These are phyloP conservation scores for Anagyrus pseudococci DNA, from an alignment of 2,888 invertebrate genomes.

Conservation along the genomic window DNA sequence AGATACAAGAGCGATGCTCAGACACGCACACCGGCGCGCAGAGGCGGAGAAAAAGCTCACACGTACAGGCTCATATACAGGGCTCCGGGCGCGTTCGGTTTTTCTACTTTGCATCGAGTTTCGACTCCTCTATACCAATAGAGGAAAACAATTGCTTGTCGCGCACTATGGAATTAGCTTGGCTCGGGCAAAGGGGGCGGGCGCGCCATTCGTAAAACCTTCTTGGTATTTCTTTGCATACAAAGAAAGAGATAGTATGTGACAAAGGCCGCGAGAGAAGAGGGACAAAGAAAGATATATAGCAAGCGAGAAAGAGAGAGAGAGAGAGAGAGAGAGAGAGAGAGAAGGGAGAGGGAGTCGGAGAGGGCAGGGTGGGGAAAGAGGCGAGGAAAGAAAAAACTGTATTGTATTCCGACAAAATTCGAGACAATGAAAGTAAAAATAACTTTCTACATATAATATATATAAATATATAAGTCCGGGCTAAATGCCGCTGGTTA, in stretches of 20 bases:
- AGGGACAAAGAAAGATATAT: slow-evolving; percentile 30
- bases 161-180: slow-evolving; percentile 42
- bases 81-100: too few relatives aligned
- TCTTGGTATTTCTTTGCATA: slow-evolving; percentile 38
- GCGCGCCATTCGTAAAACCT: slow-evolving; percentile 28
- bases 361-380: neutral
- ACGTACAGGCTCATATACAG: too few relatives aligned
- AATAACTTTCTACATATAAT: neutral
- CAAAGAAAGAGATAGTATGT: slow-evolving; percentile 37
- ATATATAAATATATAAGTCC: too few relatives aligned
- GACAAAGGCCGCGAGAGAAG: slow-evolving; percentile 25
- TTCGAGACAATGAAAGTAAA: slow-evolving; percentile 22
- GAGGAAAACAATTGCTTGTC: slow-evolving; percentile 41
- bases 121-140: too few relatives aligned
- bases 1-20: too few relatives aligned
- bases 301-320: too few relatives aligned
- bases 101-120: too few relatives aligned
- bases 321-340: too few relatives aligned
- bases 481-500: too few relatives aligned
- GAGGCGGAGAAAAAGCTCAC: too few relatives aligned
- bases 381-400: slow-evolving; percentile 10
- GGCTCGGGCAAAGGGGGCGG: slow-evolving; percentile 34
- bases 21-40: too few relatives aligned
- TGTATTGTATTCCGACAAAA: slow-evolving; percentile 23
- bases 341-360: too few relatives aligned